Percentiles rank a stretch among this genome's conserved stretches.
phyloP scores from a whole-genome alignment of 2,797 vertebrate genomes.

The Girardinus metallicus region DNA sequence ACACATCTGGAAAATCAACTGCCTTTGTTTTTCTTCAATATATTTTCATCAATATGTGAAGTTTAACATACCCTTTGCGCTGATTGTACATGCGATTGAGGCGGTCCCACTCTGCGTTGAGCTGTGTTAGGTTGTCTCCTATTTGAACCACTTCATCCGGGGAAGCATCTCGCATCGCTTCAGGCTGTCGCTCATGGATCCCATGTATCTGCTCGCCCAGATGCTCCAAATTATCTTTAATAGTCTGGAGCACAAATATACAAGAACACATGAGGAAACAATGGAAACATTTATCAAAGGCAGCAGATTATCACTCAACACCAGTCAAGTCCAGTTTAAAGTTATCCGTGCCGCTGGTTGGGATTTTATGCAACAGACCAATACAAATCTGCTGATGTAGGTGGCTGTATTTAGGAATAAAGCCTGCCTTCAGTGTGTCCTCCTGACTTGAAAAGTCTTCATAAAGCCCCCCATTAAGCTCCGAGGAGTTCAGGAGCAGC shows the following conservation, averaged over 20 bases:
- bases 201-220: conserved; percentile 87
- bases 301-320: neutral
- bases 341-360: neutral
- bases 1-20: conserved; percentile 25
- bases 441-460: conserved; percentile 93
- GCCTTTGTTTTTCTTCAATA: neutral
- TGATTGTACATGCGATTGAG: conserved; percentile 92
- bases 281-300: neutral
- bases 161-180: conserved; percentile 87
- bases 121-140: conserved; percentile 86
- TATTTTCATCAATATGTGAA: neutral
- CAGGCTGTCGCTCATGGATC: conserved; percentile 91
- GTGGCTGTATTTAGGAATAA: neutral
- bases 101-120: conserved; percentile 93
- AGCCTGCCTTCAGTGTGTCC: conserved; percentile 88
- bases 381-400: neutral
- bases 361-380: neutral
- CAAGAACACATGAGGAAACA: neutral
- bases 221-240: conserved; percentile 89
- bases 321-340: neutral
- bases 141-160: conserved; percentile 89
- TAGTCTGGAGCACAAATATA: conserved; percentile 77
- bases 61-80: conserved; percentile 86
- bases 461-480: conserved; percentile 87
- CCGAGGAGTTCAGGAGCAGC: conserved; percentile 88